A percentile compares a stretch with the other conserved stretches of the same genome.
Evolutionary conservation across 2,797 vertebrate genomes (phyloP).

Genomic region (Acanthornis magna): DNA sequence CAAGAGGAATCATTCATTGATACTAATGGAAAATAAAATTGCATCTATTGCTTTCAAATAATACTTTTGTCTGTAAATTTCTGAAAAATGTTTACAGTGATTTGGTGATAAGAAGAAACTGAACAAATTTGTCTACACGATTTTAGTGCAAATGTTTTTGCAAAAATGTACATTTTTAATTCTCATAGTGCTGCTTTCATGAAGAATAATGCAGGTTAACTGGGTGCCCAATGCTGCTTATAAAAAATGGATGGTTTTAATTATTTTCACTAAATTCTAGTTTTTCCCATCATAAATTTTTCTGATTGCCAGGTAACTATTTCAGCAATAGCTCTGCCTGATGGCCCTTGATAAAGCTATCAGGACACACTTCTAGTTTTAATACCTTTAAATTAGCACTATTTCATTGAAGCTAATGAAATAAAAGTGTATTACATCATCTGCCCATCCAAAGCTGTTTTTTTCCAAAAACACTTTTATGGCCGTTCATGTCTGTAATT

Average conservation of each 20-base stretch:
- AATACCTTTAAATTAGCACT: neutral
- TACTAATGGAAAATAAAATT: neutral
- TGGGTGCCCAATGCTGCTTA: neutral
- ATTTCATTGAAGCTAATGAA: neutral
- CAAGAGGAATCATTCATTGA: neutral
- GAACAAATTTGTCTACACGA: neutral
- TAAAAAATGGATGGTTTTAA: neutral
- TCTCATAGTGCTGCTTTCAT: neutral
- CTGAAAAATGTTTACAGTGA: neutral
- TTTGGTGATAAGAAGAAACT: neutral
- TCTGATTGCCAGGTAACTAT: neutral
- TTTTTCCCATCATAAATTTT: neutral
- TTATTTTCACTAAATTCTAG: neutral
- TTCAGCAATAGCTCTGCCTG: neutral
- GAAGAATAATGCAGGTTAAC: neutral
- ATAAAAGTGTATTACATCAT: neutral
- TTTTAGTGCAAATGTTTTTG: neutral
- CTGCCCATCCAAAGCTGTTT: neutral
- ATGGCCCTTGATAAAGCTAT: neutral
- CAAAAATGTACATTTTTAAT: neutral
- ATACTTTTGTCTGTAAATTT: neutral
- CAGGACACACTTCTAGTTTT: neutral
- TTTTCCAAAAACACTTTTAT: neutral
- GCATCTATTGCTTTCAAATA: neutral
- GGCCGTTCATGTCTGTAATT: neutral